Base-by-base conservation (phyloP, 2,113 vertebrate species). In the Canis aureus region DNA sequence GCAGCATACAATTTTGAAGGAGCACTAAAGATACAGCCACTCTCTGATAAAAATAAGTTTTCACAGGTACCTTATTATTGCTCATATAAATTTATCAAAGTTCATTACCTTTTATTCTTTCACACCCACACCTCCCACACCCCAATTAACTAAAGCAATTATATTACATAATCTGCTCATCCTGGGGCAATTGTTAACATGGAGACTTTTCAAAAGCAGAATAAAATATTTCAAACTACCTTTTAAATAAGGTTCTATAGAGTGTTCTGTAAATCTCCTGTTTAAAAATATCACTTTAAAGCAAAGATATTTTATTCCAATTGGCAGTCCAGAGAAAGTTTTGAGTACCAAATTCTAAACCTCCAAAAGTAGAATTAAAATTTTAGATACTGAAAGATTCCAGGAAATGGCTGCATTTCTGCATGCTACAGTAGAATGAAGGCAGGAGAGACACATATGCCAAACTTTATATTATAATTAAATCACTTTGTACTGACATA, bases 21-120 rank as follows among this genome's bases (percentile, higher is more conserved):
- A 95, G 10, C 71, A 80, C 59, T 83, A 35, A 95, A 67, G 57
- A 92, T 53, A 90, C 6, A 96, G 64, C 83, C 66, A 91, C 80
- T 69, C 20, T 95, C 89, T 71, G 23, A 74, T 96, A 96, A 96
- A 97, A 92, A 79, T 69, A 88, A 97, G 59, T 93, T 95, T 96
- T 97, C 69, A 69, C 87, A 92, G 69, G 38, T 96, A 89, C 84
- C 62, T 88, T 97, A 55, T 90, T 97, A 96, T 66, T 97, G 90
- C 85, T 96, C 94, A 95, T 87, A 97, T 96, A 96, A 97, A 97
- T 97, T 97, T 96, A 95, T 97, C 93, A 96, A 97, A 98, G 95
- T 98, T 98, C 97, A 97, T 96, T 98, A 97, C 97, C 97, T 97
- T 98, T 97, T 97, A 98, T 97, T 97, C 96, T 97, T 97, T 97